phyloP scores from a whole-genome alignment of 2,797 vertebrate species.

The Darevskia mixta region DNA sequence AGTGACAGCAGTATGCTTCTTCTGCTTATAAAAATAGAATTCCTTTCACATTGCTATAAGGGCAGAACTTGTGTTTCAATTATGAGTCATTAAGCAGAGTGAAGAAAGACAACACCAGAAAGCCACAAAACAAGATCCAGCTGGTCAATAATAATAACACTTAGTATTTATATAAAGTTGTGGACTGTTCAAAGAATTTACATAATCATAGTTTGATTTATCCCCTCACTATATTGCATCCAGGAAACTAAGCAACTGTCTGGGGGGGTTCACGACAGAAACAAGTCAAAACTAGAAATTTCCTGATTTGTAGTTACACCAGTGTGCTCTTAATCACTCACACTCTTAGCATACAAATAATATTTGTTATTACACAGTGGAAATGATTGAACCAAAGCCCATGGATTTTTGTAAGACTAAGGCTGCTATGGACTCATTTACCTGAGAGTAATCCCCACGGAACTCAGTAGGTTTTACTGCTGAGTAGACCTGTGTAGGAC shows the following conservation, averaged over 20 bases:
- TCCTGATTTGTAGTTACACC: neutral
- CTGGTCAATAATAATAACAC: neutral
- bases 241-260: neutral
- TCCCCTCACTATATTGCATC: neutral
- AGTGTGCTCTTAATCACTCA: neutral
- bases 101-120: conserved; percentile 13
- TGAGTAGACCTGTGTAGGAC: neutral
- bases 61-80: conserved; percentile 6
- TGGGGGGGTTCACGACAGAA: neutral
- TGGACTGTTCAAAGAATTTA: neutral
- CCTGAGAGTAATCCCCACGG: neutral
- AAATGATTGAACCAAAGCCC: neutral
- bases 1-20: conserved; percentile 7
- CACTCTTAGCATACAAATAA: neutral
- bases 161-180: neutral
- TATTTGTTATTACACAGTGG: neutral
- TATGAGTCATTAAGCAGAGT: conserved; percentile 40
- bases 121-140: conserved; percentile 2
- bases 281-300: neutral
- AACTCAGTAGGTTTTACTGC: neutral
- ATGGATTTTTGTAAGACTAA: neutral
- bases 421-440: neutral
- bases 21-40: conserved; percentile 23
- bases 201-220: neutral
- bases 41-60: conserved; percentile 14